Conservation (phyloP, 2,113 vertebrate genomes). For the Athene noctua region DNA sequence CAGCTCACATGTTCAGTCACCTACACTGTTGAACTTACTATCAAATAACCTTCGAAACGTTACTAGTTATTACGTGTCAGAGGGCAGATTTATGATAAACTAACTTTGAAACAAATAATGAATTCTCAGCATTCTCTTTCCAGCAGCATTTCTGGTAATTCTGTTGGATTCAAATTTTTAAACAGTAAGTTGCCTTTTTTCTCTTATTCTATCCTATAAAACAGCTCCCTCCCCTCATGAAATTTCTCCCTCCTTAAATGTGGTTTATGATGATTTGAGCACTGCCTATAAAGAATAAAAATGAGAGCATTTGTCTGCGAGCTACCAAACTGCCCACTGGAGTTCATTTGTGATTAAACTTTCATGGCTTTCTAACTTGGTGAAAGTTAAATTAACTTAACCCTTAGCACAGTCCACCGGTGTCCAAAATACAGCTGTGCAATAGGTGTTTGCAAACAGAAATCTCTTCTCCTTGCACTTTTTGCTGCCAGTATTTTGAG, state of each 20-base stretch:
- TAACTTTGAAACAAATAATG: slow-evolving; percentile 76
- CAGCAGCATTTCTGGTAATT: slow-evolving; percentile 65
- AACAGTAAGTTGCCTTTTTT: slow-evolving; percentile 51
- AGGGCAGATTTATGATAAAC: slow-evolving; percentile 79
- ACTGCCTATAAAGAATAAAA: slow-evolving; percentile 46
- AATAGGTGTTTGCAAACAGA: neutral
- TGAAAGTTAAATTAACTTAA: slow-evolving; percentile 40
- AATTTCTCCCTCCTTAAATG: slow-evolving; percentile 47
- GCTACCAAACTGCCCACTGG: slow-evolving; percentile 9
- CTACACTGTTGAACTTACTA: slow-evolving; percentile 76
- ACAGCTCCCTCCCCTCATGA: slow-evolving; percentile 3
- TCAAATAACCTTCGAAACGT: slow-evolving; percentile 77
- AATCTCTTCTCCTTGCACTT: neutral
- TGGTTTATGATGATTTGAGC: slow-evolving; percentile 35
- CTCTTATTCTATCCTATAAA: slow-evolving; percentile 43
- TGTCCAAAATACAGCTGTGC: neutral
- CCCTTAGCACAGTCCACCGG: neutral
- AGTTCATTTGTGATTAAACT: slow-evolving; percentile 44
- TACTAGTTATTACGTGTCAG: slow-evolving; percentile 75
- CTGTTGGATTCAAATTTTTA: slow-evolving; percentile 70
- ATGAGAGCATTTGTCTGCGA: slow-evolving; percentile 49
- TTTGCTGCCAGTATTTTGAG: neutral
- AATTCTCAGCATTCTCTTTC: slow-evolving; percentile 56
- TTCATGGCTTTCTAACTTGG: slow-evolving; percentile 16
- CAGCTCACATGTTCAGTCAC: slow-evolving; percentile 74